phyloP scores from a whole-genome alignment of 2,113 vertebrate species.

The Halcyon senegalensis region DNA sequence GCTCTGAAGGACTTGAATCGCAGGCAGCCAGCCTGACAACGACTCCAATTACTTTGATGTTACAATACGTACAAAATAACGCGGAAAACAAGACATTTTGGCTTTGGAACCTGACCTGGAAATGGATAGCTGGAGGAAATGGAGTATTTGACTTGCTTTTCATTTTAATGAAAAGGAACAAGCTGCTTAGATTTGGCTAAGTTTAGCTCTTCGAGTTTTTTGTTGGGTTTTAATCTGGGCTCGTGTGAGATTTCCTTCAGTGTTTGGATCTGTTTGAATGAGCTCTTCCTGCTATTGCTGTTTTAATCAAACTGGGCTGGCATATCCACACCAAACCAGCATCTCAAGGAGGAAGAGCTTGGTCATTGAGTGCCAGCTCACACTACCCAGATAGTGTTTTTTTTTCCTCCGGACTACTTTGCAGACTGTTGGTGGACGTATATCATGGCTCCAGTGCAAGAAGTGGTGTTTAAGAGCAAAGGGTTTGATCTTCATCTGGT shows the following conservation, averaged over 20 bases:
- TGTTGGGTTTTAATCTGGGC: neutral
- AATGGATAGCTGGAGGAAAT: neutral
- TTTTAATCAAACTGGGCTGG: neutral
- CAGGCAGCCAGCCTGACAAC: neutral
- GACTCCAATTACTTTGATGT: neutral
- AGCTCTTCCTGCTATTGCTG: neutral
- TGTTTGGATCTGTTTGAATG: neutral
- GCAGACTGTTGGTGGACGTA: neutral
- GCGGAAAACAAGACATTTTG: conserved; percentile 11
- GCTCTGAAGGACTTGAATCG: neutral
- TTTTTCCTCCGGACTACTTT: neutral
- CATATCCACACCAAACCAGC: neutral
- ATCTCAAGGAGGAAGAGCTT: neutral
- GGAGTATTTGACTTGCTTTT: neutral
- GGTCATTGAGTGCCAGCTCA: neutral
- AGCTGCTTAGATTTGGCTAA: neutral
- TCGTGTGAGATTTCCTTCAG: neutral
- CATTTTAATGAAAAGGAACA: neutral
- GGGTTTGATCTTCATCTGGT: neutral
- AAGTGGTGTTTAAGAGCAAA: neutral
- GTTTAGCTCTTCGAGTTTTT: neutral
- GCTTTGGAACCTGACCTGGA: conserved; percentile 13
- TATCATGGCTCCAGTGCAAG: neutral
- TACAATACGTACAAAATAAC: neutral
- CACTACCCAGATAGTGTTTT: neutral